phyloP scores from a whole-genome alignment of 2,113 vertebrate species.

The Sorex araneus region DNA sequence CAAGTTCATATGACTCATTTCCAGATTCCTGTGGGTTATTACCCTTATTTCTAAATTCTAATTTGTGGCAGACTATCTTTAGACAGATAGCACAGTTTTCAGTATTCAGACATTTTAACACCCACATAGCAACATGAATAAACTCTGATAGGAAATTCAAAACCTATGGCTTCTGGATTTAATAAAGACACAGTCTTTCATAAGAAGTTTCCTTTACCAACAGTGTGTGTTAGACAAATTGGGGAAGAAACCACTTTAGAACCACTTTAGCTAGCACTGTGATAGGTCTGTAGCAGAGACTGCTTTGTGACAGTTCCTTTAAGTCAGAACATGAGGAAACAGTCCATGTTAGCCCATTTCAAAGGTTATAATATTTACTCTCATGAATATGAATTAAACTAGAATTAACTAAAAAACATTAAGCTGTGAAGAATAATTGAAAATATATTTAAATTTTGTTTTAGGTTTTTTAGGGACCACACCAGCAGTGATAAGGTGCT shows the following conservation, averaged over 20 bases:
- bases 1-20: slow-evolving; percentile 39
- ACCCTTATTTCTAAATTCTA: slow-evolving; percentile 48
- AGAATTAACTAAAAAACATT: neutral
- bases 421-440: neutral
- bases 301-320: neutral
- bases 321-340: neutral
- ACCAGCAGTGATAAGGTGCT: too few species aligned
- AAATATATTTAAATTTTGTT: too few species aligned
- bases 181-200: neutral
- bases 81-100: slow-evolving; percentile 49
- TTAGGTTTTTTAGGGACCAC: too few species aligned
- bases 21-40: slow-evolving; percentile 34
- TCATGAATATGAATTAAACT: too few species aligned
- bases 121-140: slow-evolving; percentile 40
- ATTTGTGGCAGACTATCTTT: slow-evolving; percentile 54
- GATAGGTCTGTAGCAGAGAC: rapidly evolving
- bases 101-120: slow-evolving; percentile 55
- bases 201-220: neutral
- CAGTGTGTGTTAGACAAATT: neutral
- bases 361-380: neutral
- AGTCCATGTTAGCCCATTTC: neutral
- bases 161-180: slow-evolving; percentile 12
- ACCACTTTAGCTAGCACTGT: neutral
- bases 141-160: slow-evolving; percentile 55
- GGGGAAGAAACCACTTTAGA: neutral